Evolutionary conservation across 2,888 invertebrate species (phyloP), one percentile per base, ranked within the genome.

Genomic region (Augiades crinisus): DNA sequence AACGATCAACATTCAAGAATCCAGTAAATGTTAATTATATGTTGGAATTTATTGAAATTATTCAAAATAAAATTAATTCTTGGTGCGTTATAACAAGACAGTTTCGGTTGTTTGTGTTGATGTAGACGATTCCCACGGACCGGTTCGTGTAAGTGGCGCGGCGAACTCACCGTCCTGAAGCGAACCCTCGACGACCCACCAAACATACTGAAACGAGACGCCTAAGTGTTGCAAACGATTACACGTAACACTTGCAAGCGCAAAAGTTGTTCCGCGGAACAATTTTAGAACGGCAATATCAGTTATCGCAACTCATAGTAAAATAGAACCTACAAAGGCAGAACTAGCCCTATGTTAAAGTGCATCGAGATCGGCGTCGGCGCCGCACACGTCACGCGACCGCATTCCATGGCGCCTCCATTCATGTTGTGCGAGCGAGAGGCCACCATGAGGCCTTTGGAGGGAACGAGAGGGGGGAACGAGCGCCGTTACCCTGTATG

Each of bases 301-400:
- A n/a, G 3, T 30, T 46, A 50, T 27, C 24, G 44, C 41, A 37
- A 16, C 44, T 43, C 49, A 36, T 21, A 47, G 46, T 45, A 56
- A 31, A 27, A 30, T 41, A 45, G 53, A 52, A 49, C 49, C 58
- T 61, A 68, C 64, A 68, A 71, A 72, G 67, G 71, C 67, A 71
- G 68, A 76, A 67, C 78, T 77, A 80, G 74, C 73, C 74, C 75
- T 78, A 78, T 73, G 75, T 75, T 76, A 72, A 81, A 82, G 85
- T 88, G 89, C 88, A 90, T 84, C 84, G 80, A 86, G 87, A 87
- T 88, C 86, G 84, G 87, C 78, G 81, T 75, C 50, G 90, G 90
- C 90, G 88, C 83, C 90, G 91, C 81, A 75, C 86, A 90, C 91
- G 91, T 91, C 91, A 91, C 89, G 85, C 85, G 87, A 83, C 85